Conservation (phyloP, 2,888 invertebrate genomes). For the Zygogramma bicolorata region DNA sequence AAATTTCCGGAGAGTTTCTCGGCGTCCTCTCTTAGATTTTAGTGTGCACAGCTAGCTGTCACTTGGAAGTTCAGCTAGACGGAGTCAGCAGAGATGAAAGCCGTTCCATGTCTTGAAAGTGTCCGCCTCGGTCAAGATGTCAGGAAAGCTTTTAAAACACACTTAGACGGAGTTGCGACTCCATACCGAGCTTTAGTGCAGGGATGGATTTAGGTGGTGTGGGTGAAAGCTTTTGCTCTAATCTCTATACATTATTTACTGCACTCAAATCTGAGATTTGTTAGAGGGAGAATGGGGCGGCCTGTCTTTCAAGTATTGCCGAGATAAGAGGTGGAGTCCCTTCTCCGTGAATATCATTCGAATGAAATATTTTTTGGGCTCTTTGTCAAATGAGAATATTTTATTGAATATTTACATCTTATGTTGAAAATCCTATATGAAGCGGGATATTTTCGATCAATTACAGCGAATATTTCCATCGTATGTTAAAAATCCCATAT, state of each 20-base stretch:
- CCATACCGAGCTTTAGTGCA: constrained; percentile 40
- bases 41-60: constrained; percentile 51
- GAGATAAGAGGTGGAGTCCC: background rate
- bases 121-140: constrained; percentile 69
- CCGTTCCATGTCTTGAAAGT: constrained; percentile 67
- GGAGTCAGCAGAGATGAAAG: constrained; percentile 64
- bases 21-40: constrained; percentile 38
- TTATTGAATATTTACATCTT: too few species aligned
- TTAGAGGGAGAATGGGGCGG: background rate
- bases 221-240: constrained; percentile 24
- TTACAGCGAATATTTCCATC: too few species aligned
- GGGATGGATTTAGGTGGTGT: constrained; percentile 33
- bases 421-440: too few species aligned
- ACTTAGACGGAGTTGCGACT: constrained; percentile 57
- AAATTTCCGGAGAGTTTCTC: constrained; percentile 46
- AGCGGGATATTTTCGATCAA: too few species aligned
- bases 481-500: too few species aligned
- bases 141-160: constrained; percentile 69
- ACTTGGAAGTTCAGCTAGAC: constrained; percentile 56
- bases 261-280: constrained; percentile 8
- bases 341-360: too few species aligned
- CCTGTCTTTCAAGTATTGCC: background rate
- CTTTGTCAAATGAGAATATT: too few species aligned
- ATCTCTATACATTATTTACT: constrained; percentile 24
- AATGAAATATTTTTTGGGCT: too few species aligned